Evolutionary conservation across 64 coral and sea anemone genomes (phyloP).

Genomic region (Dendronephthya gigantea): DNA sequence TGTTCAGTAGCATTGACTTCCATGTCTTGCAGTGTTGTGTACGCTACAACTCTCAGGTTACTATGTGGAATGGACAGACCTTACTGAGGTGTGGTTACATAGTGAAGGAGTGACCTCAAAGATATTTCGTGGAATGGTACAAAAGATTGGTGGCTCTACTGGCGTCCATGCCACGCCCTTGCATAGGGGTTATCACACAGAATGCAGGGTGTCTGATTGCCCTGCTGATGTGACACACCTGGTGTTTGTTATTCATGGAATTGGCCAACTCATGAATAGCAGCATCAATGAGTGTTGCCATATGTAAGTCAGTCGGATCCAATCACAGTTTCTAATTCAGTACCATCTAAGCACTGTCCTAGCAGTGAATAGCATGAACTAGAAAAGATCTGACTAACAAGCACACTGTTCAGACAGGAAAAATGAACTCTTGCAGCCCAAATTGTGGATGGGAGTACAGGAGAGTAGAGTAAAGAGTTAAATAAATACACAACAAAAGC

Average conservation of each 20-base stretch:
- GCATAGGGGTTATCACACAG: constrained; percentile 83
- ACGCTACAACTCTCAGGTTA: constrained; percentile 61
- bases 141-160: constrained; percentile 67
- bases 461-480: too few relatives aligned
- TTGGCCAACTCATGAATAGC: constrained; percentile 78
- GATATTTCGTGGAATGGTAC: constrained; percentile 68
- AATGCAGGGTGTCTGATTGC: constrained; percentile 43
- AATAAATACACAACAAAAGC: neutral
- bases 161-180: constrained; percentile 55
- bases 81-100: constrained; percentile 81
- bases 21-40: constrained; percentile 35
- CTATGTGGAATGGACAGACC: constrained; percentile 86
- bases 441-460: too few relatives aligned
- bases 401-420: too few relatives aligned
- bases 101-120: constrained; percentile 87
- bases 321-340: too few relatives aligned
- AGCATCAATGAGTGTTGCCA: constrained; percentile 78
- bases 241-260: constrained; percentile 93
- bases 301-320: constrained; percentile 42
- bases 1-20: neutral
- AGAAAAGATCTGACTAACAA: too few relatives aligned
- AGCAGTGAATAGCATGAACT: neutral
- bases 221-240: constrained; percentile 74
- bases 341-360: too few relatives aligned
- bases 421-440: too few relatives aligned